Evolutionary conservation across 2,113 vertebrate genomes (phyloP), one percentile per base, ranked within the genome.

Genomic region (Oreochromis spilurus): DNA sequence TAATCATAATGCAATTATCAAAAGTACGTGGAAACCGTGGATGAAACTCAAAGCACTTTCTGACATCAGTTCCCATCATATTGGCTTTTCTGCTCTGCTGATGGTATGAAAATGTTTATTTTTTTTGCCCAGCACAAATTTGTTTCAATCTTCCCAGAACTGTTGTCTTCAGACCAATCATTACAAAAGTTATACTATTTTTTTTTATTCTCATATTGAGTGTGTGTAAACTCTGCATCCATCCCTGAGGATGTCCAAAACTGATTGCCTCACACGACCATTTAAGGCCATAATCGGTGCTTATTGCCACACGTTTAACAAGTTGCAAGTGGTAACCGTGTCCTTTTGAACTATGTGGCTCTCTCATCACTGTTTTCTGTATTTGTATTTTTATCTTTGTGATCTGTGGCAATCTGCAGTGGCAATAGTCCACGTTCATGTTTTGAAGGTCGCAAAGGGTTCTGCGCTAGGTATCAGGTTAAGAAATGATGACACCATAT

Each of bases 401-500:
- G 81, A 45, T 65, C 12, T 57, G 50, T 4, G 31, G 16, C 67
- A 7, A 45, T 72, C 16, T 19, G 60, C 81, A 21, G 70, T 2
- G 4, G 75, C 43, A 11, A 9, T 65, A 38, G 50, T 78, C 53
- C 57, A 81, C 72, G 81, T 55, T 86, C 53, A 40, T 86, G 83
- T 80, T 84, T 79, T 62, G 80, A 85, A 90, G 94, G 94, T 95
- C 89, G 81, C 62, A 80, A 48, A 43, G 72, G 79, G 79, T 83
- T 91, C 60, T 87, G 92, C 82, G 87, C 92, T 38, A 84, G 93
- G 96, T 93, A 94, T 90, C 92, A 92, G 93, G 95, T 96, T 96
- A 96, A 95, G 95, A 95, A 95, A 96, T 87, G 94, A 96, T 90
- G 94, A 96, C 93, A 95, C 95, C 84, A 81, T 94, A 94, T 94